These are phyloP conservation scores for Crotalus helleri DNA, from an alignment of 2,113 vertebrate species.

Conservation along the genomic window DNA sequence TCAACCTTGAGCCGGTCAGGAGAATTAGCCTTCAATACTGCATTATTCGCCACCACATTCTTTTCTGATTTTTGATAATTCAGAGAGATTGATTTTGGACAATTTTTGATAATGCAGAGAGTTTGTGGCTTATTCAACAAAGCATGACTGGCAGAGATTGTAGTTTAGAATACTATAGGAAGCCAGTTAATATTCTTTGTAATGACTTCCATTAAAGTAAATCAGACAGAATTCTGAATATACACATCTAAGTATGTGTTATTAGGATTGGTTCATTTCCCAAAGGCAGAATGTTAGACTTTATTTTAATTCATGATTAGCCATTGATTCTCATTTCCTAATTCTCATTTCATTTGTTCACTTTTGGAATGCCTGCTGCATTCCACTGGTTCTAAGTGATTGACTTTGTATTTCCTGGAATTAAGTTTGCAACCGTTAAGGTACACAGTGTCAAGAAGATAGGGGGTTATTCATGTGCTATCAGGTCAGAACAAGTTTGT, in stretches of 20 bases:
- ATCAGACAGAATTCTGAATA: not conserved
- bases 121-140: not conserved
- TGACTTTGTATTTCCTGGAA: not conserved
- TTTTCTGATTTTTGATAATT: not conserved
- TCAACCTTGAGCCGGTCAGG: not conserved
- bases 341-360: not conserved
- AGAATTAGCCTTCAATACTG: not conserved
- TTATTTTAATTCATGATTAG: not conserved
- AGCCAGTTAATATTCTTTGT: not conserved
- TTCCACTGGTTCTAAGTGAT: not conserved
- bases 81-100: not conserved
- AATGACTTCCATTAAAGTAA: not conserved
- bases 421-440: conserved; percentile 1
- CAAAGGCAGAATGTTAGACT: not conserved
- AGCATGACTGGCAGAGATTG: not conserved
- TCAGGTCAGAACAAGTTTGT: not conserved
- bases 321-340: conserved; percentile 13
- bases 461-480: not conserved
- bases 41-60: not conserved
- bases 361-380: not conserved
- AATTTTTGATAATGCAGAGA: not conserved
- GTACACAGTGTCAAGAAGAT: not conserved
- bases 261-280: not conserved
- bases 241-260: not conserved
- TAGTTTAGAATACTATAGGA: not conserved